A percentile compares a stretch with the other conserved stretches of the same genome.
Conservation (phyloP, 2,797 vertebrate genomes). For the Phaenicophaeus curvirostris region DNA sequence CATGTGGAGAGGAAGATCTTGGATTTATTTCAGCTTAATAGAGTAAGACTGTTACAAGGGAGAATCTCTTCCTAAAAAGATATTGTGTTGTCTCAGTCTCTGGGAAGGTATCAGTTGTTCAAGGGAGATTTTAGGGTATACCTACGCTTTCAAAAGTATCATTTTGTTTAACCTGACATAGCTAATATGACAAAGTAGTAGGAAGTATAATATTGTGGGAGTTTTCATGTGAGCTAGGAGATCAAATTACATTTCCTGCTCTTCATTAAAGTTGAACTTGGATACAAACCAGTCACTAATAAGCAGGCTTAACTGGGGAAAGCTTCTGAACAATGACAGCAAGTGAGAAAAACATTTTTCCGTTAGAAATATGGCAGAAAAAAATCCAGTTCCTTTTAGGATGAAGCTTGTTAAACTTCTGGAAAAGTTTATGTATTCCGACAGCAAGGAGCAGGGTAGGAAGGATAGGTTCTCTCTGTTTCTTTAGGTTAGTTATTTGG, state of each 20-base stretch:
- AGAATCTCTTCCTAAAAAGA: not conserved
- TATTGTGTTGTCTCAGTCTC: not conserved
- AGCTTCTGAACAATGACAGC: not conserved
- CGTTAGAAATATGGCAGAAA: not conserved
- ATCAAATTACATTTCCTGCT: not conserved
- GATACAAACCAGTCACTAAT: not conserved
- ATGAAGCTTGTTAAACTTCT: not conserved
- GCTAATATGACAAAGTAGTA: not conserved
- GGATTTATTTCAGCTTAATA: conserved; percentile 96
- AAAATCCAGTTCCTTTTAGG: not conserved
- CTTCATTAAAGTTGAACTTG: not conserved
- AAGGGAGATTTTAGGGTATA: not conserved
- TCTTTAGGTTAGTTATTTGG: not conserved
- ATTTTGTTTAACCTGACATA: not conserved
- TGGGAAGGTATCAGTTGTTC: not conserved
- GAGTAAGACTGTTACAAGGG: conserved; percentile 73
- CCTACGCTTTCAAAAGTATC: not conserved
- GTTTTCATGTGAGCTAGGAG: not conserved
- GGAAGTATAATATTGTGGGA: not conserved
- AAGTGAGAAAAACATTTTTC: not conserved
- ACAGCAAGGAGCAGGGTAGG: not conserved
- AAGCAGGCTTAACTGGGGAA: not conserved
- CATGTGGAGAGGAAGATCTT: conserved; percentile 97
- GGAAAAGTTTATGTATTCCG: not conserved
- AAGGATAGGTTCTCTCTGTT: not conserved